A percentile compares a stretch with the other conserved stretches of the same genome.
Evolutionary conservation across 2,797 vertebrate genomes (phyloP).

Genomic region (Allobates femoralis): DNA sequence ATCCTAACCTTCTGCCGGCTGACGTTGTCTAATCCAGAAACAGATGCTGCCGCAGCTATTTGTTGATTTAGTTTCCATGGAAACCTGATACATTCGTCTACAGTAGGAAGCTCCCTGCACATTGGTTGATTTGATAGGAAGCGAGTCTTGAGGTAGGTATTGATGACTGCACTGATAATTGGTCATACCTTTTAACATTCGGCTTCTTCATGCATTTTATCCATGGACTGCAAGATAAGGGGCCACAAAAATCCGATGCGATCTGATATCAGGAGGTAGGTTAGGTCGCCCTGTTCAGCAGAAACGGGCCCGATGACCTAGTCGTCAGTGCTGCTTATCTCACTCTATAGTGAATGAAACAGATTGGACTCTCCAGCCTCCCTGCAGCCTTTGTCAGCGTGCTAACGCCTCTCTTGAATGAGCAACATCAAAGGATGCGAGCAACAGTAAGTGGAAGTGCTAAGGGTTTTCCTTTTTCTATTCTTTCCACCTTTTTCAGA

Average conservation of each 20-base stretch:
- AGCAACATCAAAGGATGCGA: slow-evolving; percentile 86
- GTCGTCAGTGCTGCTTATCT: slow-evolving; percentile 70
- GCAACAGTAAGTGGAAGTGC: slow-evolving; percentile 88
- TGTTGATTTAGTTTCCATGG: slow-evolving; percentile 95
- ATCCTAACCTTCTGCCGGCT: slow-evolving; percentile 75
- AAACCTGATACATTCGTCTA: slow-evolving; percentile 79
- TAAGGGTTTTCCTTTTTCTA: slow-evolving; percentile 60
- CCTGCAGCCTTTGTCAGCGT: slow-evolving; percentile 72
- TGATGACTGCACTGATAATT: slow-evolving; percentile 74
- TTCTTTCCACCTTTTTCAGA: slow-evolving; percentile 61
- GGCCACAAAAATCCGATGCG: slow-evolving; percentile 63
- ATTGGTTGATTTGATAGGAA: slow-evolving; percentile 77
- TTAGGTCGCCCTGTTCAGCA: slow-evolving; percentile 66
- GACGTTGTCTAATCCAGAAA: slow-evolving; percentile 77
- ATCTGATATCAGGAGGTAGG: slow-evolving; percentile 53
- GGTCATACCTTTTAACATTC: slow-evolving; percentile 71
- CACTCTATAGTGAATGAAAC: slow-evolving; percentile 71
- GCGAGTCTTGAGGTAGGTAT: slow-evolving; percentile 73
- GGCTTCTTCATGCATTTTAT: slow-evolving; percentile 63
- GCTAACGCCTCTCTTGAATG: slow-evolving; percentile 83
- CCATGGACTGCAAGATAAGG: slow-evolving; percentile 63
- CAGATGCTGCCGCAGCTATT: slow-evolving; percentile 85
- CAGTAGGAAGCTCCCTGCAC: slow-evolving; percentile 74
- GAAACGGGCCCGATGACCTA: slow-evolving; percentile 63
- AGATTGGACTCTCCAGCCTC: slow-evolving; percentile 70